Evolutionary conservation across 1,140 invertebrate species (phyloP), one percentile per base, ranked within the genome.

Genomic region (Zaprionus ornatus): DNA sequence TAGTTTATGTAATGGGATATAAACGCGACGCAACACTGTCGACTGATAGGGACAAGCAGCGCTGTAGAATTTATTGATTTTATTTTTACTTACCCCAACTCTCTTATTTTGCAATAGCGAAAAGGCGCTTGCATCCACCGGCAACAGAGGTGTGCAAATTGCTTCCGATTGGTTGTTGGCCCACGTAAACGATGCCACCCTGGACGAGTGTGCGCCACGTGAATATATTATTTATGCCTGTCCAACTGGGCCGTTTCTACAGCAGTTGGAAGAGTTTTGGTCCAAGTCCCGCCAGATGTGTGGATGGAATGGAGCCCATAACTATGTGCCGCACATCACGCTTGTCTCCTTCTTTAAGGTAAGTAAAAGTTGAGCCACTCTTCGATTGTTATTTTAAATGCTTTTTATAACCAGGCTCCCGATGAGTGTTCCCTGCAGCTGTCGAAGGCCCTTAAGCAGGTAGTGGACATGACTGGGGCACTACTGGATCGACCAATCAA

Each of bases 111-210:
- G 3, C 12, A 5, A 27, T 91, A 98, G 97, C 32, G 95, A 98
- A 91, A 98, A 98, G 93, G 97, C 97, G 19, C 92, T 98, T 67
- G 97, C 97, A 19, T 97, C 97, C n/a, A 98, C 97, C 12, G 97
- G 97, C 23, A 95, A 98, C 91, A 93, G 95, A 35, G 96, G 97
- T 63, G 96, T 97, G 56, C 97, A 98, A 92, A 93, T 98, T 64
- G 97, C 97, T 5, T 97, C 97, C 2, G 97, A 98, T 88, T 98
- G 97, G 97, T 93, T 98, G 1, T 91, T 98, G 59, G 97, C 97
- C 12, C 97, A 98, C 92, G 96, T 98, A 0, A 96, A 97, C 92
- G 97, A 98, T 93, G 94, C 95, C 3, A 94, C 94, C 7, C 92
- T 98, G 27, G 97, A 98, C 93, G 94, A 95, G 29, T 94, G 95